These are phyloP conservation scores for Andrena haemorrhoa DNA, from an alignment of 2,888 invertebrate genomes.

Conservation along the genomic window DNA sequence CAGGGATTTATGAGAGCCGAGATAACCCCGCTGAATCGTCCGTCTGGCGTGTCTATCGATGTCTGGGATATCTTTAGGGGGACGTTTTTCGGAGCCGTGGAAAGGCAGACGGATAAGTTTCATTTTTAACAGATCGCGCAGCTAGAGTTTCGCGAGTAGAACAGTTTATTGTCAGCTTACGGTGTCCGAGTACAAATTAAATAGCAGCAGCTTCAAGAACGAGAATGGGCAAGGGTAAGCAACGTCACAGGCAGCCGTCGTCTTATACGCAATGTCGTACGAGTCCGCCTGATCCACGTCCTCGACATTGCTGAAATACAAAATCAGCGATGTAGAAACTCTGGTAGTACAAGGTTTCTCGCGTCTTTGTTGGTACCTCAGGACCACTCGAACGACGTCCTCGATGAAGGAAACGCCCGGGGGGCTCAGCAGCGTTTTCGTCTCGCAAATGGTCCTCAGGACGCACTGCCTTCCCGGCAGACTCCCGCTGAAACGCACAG, in stretches of 20 bases:
- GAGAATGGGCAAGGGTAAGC: slow-evolving; percentile 82
- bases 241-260: slow-evolving; percentile 72
- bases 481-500: slow-evolving; percentile 86
- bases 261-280: slow-evolving; percentile 78
- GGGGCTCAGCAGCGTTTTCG: slow-evolving; percentile 86
- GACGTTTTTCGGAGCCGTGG: not conserved
- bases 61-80: not conserved
- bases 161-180: slow-evolving; percentile 36
- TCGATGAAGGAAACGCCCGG: slow-evolving; percentile 89
- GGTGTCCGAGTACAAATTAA: slow-evolving; percentile 50
- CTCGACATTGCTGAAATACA: slow-evolving; percentile 74
- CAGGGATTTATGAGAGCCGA: slow-evolving; percentile 20
- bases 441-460: slow-evolving; percentile 89
- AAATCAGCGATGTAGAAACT: not conserved
- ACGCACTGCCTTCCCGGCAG: slow-evolving; percentile 89
- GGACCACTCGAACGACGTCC: slow-evolving; percentile 88
- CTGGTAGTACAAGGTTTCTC: not conserved
- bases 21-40: slow-evolving; percentile 6
- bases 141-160: not conserved
- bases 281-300: slow-evolving; percentile 68
- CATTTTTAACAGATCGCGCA: too few relatives aligned
- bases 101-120: too few relatives aligned
- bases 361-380: slow-evolving; percentile 85
- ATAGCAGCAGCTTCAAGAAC: slow-evolving; percentile 77
- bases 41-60: not conserved